Evolutionary conservation across 30 jellyfish, hydroid and myxozoan species (phyloP).

Genomic region (Pelagia noctiluca): DNA sequence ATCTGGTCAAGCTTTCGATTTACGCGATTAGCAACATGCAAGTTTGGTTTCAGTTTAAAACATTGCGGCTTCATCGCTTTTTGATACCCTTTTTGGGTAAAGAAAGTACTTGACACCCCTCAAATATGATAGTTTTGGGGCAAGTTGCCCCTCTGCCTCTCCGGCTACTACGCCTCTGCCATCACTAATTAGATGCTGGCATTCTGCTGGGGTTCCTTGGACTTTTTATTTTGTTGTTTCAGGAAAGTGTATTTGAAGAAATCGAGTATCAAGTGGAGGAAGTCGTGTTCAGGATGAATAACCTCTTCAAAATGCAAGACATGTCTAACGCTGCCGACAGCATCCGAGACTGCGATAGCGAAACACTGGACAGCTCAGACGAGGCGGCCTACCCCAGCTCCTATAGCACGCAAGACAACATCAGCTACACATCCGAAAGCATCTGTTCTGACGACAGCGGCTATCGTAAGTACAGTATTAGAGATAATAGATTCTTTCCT

Average conservation of each 20-base stretch:
- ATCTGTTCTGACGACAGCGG: constrained; percentile 69
- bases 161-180: no score
- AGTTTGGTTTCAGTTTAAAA: no score
- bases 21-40: no score
- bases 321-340: constrained; percentile 1
- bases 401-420: constrained; percentile 65
- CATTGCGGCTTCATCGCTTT: no score
- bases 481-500: constrained; percentile 22
- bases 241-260: constrained; percentile 69
- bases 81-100: no score
- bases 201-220: not conserved
- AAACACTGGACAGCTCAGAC: constrained; percentile 68
- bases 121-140: no score
- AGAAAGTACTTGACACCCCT: no score
- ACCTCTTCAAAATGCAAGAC: constrained; percentile 57
- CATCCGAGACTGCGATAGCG: constrained; percentile 35
- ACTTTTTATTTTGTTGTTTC: not conserved
- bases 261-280: constrained; percentile 74
- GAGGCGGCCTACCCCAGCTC: constrained; percentile 82
- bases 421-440: constrained; percentile 68
- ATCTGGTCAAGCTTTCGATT: no score
- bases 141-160: no score
- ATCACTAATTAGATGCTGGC: not conserved
- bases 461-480: constrained; percentile 36
- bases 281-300: constrained; percentile 59